Evolutionary conservation across 30 jellyfish, hydroid and myxozoan species (phyloP), one percentile per base, ranked within the genome.

Genomic region (Phacellophora camtschatica): DNA sequence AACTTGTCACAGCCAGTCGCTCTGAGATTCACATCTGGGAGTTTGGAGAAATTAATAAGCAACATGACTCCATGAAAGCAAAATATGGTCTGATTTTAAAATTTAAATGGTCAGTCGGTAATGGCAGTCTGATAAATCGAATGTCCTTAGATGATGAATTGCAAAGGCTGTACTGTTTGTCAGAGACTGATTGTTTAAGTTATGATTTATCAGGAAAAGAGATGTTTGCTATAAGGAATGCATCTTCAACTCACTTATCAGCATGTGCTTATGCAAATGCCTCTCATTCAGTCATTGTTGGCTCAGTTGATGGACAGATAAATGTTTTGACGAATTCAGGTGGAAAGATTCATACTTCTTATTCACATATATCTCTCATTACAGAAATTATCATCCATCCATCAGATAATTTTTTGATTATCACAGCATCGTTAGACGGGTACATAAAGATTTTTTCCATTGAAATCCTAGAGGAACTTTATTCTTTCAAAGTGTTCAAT

Each of bases 381-480:
- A 80, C 97, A 1, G 89, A 80, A 37, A 48, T 88, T 0, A 22
- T 88, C n/a, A 79, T 88, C 16, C 97, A 88, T 36, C 97, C 97
- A 1, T 71, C 83, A 0, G 97, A 88, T 35, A 61, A 71, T 4
- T 58, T 53, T 36, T 32, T 88, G 53, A 53, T 88, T 25, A 81
- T 88, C n/a, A 78, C 95, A 1, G 50, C 97, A 1, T 88, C 97
- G 25, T 80, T 80, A 0, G 97, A 88, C 74, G 97, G 97, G 57
- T 54, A 76, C 30, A 66, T 88, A 55, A 88, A 88, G 61, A 28
- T 88, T 27, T 72, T 88, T 23, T 88, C 97, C 3, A 39, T 88
- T 8, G 88, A 88, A 50, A 42, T 75, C 12, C 50, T 88, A 8
- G 97, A 81, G 39, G 97, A 88, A 73, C 63, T 88, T 9, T 88